These are phyloP conservation scores for Hystrix brachyura DNA, from an alignment of 2,113 vertebrate genomes.

Conservation along the genomic window DNA sequence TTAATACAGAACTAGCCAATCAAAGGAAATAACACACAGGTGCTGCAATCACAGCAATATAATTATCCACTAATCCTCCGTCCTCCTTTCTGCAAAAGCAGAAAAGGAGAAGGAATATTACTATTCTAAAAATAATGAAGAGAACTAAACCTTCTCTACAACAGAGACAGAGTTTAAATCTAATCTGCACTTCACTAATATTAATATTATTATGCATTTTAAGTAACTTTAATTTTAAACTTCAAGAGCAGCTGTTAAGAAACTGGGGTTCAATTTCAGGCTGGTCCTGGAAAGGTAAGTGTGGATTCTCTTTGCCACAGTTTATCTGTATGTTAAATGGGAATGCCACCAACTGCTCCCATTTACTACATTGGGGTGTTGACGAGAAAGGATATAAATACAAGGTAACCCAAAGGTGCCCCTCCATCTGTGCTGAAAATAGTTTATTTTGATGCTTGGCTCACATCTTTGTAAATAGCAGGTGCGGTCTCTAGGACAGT, in stretches of 20 bases:
- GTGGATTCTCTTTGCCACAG: slow-evolving; percentile 24
- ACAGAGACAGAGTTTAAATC: slow-evolving; percentile 63
- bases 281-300: neutral
- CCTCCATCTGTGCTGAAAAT: slow-evolving; percentile 28
- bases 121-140: slow-evolving; percentile 77
- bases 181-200: slow-evolving; percentile 49
- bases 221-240: slow-evolving; percentile 69
- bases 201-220: slow-evolving; percentile 62
- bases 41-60: slow-evolving; percentile 80
- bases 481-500: neutral
- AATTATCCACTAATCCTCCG: slow-evolving; percentile 82
- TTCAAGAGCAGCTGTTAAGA: slow-evolving; percentile 63
- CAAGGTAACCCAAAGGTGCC: neutral
- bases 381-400: slow-evolving; percentile 53
- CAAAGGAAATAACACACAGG: slow-evolving; percentile 81
- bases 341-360: neutral
- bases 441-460: slow-evolving; percentile 55
- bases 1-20: slow-evolving; percentile 78
- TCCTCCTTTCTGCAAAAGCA: slow-evolving; percentile 72
- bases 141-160: slow-evolving; percentile 59
- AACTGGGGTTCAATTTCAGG: slow-evolving; percentile 56
- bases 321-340: slow-evolving; percentile 51
- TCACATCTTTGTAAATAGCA: slow-evolving; percentile 47
- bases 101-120: slow-evolving; percentile 67
- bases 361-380: slow-evolving; percentile 7